phyloP scores from a whole-genome alignment of 1,140 invertebrate genomes.

The Chironomus striatipennis region DNA sequence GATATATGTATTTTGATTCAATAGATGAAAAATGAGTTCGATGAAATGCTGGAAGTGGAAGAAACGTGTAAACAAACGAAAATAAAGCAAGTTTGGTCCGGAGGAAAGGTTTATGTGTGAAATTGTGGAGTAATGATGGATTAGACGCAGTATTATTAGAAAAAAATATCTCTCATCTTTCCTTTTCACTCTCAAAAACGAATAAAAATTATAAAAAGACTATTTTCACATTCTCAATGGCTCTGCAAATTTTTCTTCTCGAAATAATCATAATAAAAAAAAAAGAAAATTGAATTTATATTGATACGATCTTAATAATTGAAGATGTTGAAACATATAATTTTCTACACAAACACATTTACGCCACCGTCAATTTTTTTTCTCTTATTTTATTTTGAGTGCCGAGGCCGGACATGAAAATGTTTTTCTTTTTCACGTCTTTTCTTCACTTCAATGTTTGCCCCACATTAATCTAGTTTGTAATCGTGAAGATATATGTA shows the following conservation, averaged over 20 bases:
- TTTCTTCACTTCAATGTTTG: not conserved
- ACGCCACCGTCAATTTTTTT: too few relatives aligned
- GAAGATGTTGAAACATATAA: slow-evolving; percentile 1
- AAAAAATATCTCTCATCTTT: not conserved
- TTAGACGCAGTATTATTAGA: not conserved
- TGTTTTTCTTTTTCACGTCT: not conserved
- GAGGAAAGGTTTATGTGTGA: too few relatives aligned
- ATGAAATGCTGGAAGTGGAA: not conserved
- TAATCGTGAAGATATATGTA: not conserved
- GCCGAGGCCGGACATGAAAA: slow-evolving; percentile 13
- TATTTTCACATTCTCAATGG: not conserved
- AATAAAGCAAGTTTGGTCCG: not conserved
- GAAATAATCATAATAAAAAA: too few relatives aligned
- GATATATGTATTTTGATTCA: not conserved
- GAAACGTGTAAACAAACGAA: not conserved
- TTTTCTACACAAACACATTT: not conserved
- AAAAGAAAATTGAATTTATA: not conserved
- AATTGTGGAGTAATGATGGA: too few relatives aligned
- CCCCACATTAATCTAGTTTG: not conserved
- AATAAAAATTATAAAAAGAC: not conserved
- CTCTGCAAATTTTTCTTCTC: not conserved
- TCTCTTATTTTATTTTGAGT: too few relatives aligned
- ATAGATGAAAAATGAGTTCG: slow-evolving; percentile 3
- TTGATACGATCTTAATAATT: slow-evolving; percentile 21
- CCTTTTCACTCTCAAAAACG: not conserved